These are phyloP conservation scores for Drosophila acutilabella DNA, from an alignment of 2,888 invertebrate genomes.

Conservation along the genomic window DNA sequence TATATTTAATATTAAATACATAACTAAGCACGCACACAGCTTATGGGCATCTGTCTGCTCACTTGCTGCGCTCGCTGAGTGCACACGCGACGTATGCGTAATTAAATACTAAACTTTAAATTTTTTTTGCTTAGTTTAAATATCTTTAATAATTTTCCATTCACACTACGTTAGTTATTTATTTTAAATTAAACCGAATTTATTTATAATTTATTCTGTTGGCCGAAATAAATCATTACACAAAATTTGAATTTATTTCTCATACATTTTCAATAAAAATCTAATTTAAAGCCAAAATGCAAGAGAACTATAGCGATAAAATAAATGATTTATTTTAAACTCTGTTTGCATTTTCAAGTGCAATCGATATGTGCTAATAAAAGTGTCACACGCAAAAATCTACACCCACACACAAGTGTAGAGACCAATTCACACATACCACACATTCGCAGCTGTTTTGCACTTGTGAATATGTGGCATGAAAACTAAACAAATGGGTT, in stretches of 20 bases:
- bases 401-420: not conserved
- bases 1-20: not conserved
- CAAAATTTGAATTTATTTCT: slow-evolving; percentile 21
- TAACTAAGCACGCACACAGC: not conserved
- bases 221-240: slow-evolving; percentile 21
- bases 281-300: slow-evolving; percentile 16
- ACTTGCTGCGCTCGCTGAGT: slow-evolving; percentile 14
- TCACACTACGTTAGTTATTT: too few relatives aligned
- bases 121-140: too few relatives aligned
- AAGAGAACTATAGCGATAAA: slow-evolving; percentile 4
- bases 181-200: too few relatives aligned
- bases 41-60: not conserved
- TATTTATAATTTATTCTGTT: not conserved
- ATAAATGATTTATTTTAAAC: slow-evolving; percentile 33
- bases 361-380: slow-evolving; percentile 36
- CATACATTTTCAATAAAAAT: slow-evolving; percentile 21
- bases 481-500: too few relatives aligned
- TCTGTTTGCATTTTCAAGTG: slow-evolving; percentile 34
- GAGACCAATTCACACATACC: not conserved
- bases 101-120: too few relatives aligned
- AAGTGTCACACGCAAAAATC: slow-evolving; percentile 16
- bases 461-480: too few relatives aligned
- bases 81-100: slow-evolving; percentile 2
- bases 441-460: too few relatives aligned
- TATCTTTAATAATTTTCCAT: too few relatives aligned